phyloP scores from a whole-genome alignment of 2,797 vertebrate species.

The Myotis daubentonii region DNA sequence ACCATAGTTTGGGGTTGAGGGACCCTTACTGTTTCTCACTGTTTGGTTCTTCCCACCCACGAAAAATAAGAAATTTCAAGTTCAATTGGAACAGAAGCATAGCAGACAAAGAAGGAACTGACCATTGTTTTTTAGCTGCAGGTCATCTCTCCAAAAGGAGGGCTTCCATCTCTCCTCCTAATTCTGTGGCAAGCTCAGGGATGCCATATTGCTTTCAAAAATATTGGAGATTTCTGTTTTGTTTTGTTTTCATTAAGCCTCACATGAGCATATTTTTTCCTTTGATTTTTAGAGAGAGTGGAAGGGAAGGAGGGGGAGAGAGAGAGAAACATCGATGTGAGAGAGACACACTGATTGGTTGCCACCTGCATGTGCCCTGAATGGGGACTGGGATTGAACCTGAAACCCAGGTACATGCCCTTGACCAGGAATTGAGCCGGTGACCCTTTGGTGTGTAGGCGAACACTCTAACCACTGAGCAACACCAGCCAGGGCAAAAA shows the following conservation, averaged over 20 bases:
- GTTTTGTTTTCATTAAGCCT: no score
- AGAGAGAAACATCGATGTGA: no score
- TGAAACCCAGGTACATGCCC: no score
- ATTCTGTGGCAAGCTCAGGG: neutral
- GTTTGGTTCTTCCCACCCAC: neutral
- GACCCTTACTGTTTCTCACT: neutral
- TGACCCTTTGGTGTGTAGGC: no score
- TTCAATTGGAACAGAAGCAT: neutral
- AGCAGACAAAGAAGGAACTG: neutral
- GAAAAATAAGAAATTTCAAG: neutral
- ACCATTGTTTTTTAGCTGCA: neutral
- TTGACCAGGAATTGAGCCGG: no score
- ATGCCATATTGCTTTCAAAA: neutral
- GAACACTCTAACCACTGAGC: no score
- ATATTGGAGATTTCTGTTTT: neutral
- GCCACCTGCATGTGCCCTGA: no score
- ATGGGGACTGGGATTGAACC: no score
- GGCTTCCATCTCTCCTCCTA: neutral
- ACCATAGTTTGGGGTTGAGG: neutral
- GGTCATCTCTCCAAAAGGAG: neutral
- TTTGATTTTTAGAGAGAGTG: no score
- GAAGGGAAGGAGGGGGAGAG: no score
- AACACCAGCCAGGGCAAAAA: neutral
- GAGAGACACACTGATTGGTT: no score
- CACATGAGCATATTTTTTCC: no score